phyloP scores from a whole-genome alignment of 2,797 vertebrate species.

The Sebastolobus altivelis region DNA sequence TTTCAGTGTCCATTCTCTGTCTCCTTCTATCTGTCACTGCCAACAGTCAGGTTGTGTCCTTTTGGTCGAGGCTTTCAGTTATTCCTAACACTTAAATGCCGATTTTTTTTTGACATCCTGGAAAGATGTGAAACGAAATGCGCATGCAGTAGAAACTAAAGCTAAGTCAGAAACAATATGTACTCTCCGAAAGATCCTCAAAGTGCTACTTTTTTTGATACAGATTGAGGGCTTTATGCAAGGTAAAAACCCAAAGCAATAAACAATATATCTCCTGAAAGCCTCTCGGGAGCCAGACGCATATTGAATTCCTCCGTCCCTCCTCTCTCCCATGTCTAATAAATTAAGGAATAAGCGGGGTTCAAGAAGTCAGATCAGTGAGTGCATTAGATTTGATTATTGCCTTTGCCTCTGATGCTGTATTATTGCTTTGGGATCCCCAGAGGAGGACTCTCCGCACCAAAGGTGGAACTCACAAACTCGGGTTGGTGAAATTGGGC shows the following conservation, averaged over 20 bases:
- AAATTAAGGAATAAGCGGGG: conserved; percentile 83
- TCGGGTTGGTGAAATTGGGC: conserved; percentile 59
- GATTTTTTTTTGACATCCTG: background rate
- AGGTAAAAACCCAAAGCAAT: conserved; percentile 80
- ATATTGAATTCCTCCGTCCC: conserved; percentile 55
- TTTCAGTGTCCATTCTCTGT: background rate
- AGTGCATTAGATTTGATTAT: conserved; percentile 84
- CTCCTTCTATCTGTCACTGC: background rate
- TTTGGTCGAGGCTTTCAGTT: background rate
- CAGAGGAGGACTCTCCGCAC: conserved; percentile 64
- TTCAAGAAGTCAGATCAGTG: conserved; percentile 80
- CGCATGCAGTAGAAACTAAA: background rate
- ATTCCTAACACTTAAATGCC: background rate
- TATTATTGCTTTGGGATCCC: conserved; percentile 85
- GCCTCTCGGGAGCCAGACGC: conserved; percentile 62
- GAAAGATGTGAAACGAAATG: conserved; percentile 2
- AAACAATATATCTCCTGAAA: conserved; percentile 76
- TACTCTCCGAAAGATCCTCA: conserved; percentile 27
- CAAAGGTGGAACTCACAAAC: conserved; percentile 62
- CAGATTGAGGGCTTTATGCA: conserved; percentile 21
- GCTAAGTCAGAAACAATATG: conserved; percentile 27
- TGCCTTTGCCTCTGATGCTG: conserved; percentile 77
- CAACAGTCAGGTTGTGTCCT: background rate
- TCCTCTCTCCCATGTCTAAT: conserved; percentile 78
- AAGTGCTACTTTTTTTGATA: conserved; percentile 35